Percentiles rank a stretch among this genome's conserved stretches.
Evolutionary conservation across 2,113 vertebrate species (phyloP).

Genomic region (Burhinus bistriatus): DNA sequence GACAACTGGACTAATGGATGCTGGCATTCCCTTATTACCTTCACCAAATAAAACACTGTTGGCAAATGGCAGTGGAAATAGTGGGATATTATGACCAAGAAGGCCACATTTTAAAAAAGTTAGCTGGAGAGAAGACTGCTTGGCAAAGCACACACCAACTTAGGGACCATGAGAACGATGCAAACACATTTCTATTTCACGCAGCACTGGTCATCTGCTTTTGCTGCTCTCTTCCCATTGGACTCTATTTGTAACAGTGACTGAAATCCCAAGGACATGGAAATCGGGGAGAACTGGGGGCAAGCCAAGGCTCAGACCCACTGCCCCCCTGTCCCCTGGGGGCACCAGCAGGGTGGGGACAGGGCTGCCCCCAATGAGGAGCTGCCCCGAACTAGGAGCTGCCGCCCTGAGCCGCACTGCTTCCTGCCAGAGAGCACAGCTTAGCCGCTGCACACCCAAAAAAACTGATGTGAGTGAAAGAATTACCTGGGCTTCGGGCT

Average conservation of each 20-base stretch:
- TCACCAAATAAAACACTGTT: not conserved
- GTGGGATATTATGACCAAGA: not conserved
- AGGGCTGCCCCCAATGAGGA: not conserved
- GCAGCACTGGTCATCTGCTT: not conserved
- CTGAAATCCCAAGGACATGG: not conserved
- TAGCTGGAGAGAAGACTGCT: not conserved
- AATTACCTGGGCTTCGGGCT: not conserved
- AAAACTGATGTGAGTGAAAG: not conserved
- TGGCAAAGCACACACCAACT: not conserved
- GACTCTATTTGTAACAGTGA: not conserved
- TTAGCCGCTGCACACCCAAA: not conserved
- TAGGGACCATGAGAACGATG: not conserved
- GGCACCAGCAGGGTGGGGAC: not conserved
- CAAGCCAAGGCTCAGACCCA: not conserved
- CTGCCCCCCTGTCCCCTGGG: rapidly evolving
- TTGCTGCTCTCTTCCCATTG: not conserved
- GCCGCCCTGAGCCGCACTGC: not conserved
- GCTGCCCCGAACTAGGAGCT: not conserved
- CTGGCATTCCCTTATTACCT: not conserved
- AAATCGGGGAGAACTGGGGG: not conserved
- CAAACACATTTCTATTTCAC: not conserved
- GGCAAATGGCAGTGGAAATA: not conserved
- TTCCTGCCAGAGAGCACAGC: not conserved
- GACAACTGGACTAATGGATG: not conserved
- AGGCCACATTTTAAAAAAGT: rapidly evolving